These are phyloP conservation scores for Eupristina koningsbergeri DNA, from an alignment of 1,140 invertebrate genomes.

Conservation along the genomic window DNA sequence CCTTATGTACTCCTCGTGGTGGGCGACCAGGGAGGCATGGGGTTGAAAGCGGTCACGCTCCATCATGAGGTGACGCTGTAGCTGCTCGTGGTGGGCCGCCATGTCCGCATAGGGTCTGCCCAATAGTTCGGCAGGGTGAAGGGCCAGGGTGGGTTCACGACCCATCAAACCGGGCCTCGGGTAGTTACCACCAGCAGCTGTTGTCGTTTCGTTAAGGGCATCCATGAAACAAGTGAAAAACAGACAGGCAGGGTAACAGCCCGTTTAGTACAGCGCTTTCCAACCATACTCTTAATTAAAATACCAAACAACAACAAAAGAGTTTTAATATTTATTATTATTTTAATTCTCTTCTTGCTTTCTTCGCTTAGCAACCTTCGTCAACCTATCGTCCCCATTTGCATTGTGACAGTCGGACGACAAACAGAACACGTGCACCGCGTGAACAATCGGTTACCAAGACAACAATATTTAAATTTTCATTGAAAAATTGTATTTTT, in stretches of 20 bases:
- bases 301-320: no score
- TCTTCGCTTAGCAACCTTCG: no score
- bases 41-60: conserved; percentile 83
- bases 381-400: no score
- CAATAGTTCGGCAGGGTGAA: conserved; percentile 84
- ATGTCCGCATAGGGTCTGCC: conserved; percentile 87
- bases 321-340: no score
- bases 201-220: conserved; percentile 57
- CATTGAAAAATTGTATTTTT: no score
- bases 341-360: no score
- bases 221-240: conserved; percentile 33
- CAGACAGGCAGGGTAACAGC: conserved; percentile 25
- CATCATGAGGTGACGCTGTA: conserved; percentile 88
- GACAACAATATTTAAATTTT: no score
- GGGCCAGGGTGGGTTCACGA: conserved; percentile 75
- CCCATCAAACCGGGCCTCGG: conserved; percentile 77
- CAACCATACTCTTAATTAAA: no score
- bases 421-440: no score
- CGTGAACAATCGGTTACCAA: no score
- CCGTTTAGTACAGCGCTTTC: conserved; percentile 1
- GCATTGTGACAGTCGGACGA: no score
- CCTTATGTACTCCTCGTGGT: conserved; percentile 88
- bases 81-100: conserved; percentile 87
- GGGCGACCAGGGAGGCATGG: conserved; percentile 79
- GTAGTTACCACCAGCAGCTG: conserved; percentile 76